Base-by-base conservation (phyloP, 2,113 vertebrate genomes). In the Lasiurus cinereus region DNA sequence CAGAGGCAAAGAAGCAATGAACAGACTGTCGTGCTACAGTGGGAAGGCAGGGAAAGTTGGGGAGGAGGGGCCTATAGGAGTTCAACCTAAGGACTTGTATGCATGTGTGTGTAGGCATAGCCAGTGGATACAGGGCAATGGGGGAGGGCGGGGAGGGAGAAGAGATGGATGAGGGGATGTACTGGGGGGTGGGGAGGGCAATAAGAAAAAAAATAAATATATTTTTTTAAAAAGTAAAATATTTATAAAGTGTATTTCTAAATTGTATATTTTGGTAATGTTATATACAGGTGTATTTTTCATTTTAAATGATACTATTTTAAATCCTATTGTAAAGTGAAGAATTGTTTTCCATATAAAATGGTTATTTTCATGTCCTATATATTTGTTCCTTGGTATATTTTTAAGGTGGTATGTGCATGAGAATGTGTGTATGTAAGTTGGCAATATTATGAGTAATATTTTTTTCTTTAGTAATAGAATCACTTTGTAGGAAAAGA, bases 201-300 rank as follows among this genome's bases (percentile, higher is more conserved):
- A 39, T 39, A 39, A 5, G 39, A 5, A 39, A 5, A 39, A 39
- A 39, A 39, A 39, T 39, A 39, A 39, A 39, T 39, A 39, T 39
- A 3, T 39, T 39, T 39, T 39, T 39, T 39, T 3, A 39, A 39
- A 36, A 77, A 70, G 77, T 88, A 29, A 67, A 50, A 50, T 83
- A 43, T 67, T 69, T 48, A 31, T 56, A 80, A 73, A 36, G 39
- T 91, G 18, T 85, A 18, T 59, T 77, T 85, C 9, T 56, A 66
- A 80, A 33, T 94, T 74, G 4, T 8, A 46, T 72, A 72, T 80
- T 91, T 86, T 94, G 72, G 16, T 62, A 62, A 84, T 78, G 33
- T 39, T 86, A 64, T 52, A 33, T 73, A 76, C 19, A 56, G 69
- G n/a, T 69, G 13, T 33, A 3, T 77, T 83, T 92, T 83, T 36